These are phyloP conservation scores for Apis cerana DNA, from an alignment of 1,140 invertebrate species.

Conservation along the genomic window DNA sequence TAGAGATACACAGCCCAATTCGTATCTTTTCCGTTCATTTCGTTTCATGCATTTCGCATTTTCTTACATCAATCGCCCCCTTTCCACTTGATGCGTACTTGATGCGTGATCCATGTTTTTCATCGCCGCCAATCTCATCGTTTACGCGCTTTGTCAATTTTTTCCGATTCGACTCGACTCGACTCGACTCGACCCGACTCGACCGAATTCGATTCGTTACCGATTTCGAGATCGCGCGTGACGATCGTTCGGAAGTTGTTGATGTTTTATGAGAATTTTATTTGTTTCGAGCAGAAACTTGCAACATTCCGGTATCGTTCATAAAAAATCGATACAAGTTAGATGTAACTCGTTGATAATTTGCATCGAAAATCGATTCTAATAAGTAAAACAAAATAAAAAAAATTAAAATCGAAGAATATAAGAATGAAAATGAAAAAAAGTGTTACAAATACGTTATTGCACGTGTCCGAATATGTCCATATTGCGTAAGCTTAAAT, in stretches of 20 bases:
- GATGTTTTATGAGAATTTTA: constrained; percentile 40
- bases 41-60: too few relatives aligned
- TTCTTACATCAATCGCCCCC: too few relatives aligned
- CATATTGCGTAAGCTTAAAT: constrained; percentile 69
- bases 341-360: constrained; percentile 68
- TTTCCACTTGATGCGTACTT: background rate
- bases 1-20: too few relatives aligned
- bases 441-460: constrained; percentile 62
- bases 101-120: background rate
- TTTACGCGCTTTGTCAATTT: too few relatives aligned
- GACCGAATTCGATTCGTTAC: constrained; percentile 20
- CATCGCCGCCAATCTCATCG: background rate
- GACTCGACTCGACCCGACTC: background rate
- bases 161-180: background rate
- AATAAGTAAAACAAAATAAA: background rate
- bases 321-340: constrained; percentile 70
- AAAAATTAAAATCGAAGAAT: background rate
- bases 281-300: constrained; percentile 58
- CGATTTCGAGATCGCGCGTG: background rate
- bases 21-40: too few relatives aligned
- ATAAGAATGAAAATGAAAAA: constrained; percentile 35
- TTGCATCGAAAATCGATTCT: constrained; percentile 56
- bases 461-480: constrained; percentile 66
- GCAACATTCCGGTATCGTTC: constrained; percentile 77
- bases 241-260: constrained; percentile 17